These are phyloP conservation scores for Ephydatia muelleri DNA, from an alignment of 37 sponge, comb jelly and placozoan genomes.

Conservation along the genomic window DNA sequence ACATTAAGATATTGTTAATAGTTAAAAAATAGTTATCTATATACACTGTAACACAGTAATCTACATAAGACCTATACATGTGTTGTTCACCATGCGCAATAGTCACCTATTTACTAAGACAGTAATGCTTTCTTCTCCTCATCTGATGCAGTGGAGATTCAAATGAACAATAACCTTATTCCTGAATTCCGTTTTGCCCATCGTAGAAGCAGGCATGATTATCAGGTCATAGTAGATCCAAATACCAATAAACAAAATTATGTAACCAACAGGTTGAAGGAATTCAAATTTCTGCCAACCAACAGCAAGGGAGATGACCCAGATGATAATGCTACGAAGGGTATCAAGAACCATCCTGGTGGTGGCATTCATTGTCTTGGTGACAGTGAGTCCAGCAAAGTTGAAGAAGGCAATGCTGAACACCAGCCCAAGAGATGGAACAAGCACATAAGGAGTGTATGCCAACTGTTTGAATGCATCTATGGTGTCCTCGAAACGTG, in stretches of 20 bases:
- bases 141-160: neutral
- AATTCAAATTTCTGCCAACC: conserved; percentile 87
- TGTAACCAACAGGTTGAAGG: conserved; percentile 83
- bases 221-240: conserved; percentile 92
- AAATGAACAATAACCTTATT: neutral
- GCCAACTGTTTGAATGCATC: conserved; percentile 82
- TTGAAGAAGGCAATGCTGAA: conserved; percentile 97
- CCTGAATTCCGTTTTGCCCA: neutral
- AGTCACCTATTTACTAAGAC: neutral
- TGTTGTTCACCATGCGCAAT: neutral
- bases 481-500: conserved; percentile 86
- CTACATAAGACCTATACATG: too few relatives aligned
- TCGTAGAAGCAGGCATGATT: conserved; percentile 46
- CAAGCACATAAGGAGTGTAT: conserved; percentile 22
- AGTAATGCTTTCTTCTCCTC: neutral
- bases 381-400: conserved; percentile 94
- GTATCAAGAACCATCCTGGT: conserved; percentile 91
- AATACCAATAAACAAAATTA: conserved; percentile 82
- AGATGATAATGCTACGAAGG: conserved; percentile 91
- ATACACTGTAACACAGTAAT: too few relatives aligned
- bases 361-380: conserved; percentile 88
- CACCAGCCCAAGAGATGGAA: conserved; percentile 76
- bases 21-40: too few relatives aligned
- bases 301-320: conserved; percentile 83
- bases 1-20: too few relatives aligned